Percentiles rank a stretch among this genome's conserved stretches.
Evolutionary conservation across 2,113 vertebrate genomes (phyloP).

Genomic region (Vimba vimba): DNA sequence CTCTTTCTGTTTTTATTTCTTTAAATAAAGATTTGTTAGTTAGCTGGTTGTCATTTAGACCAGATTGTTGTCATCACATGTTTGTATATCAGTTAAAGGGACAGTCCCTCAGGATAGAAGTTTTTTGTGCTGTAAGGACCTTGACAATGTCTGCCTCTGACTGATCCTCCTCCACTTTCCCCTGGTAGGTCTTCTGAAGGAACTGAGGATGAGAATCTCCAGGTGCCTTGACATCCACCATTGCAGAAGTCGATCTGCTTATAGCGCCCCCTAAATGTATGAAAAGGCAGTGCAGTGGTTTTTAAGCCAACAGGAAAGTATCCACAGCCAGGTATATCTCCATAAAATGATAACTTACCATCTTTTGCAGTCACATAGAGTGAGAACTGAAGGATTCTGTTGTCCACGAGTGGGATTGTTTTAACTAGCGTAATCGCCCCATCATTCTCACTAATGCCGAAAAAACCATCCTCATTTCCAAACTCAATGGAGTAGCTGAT

Average conservation of each 20-base stretch:
- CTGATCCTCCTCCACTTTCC: slow-evolving; percentile 71
- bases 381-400: slow-evolving; percentile 67
- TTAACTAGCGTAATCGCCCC: slow-evolving; percentile 73
- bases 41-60: neutral
- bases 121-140: slow-evolving; percentile 56
- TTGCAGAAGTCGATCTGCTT: slow-evolving; percentile 68
- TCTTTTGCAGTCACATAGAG: slow-evolving; percentile 77
- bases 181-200: slow-evolving; percentile 62
- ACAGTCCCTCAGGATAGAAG: neutral
- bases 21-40: neutral
- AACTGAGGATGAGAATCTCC: slow-evolving; percentile 74
- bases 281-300: neutral
- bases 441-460: slow-evolving; percentile 67
- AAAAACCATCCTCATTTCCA: slow-evolving; percentile 75
- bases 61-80: neutral
- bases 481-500: slow-evolving; percentile 74
- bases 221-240: slow-evolving; percentile 70
- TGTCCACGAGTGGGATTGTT: slow-evolving; percentile 66
- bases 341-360: slow-evolving; percentile 63
- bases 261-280: slow-evolving; percentile 67
- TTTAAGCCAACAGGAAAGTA: neutral
- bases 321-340: neutral
- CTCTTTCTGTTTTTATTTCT: neutral
- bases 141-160: slow-evolving; percentile 61
- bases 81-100: neutral